Evolutionary conservation across 2,797 vertebrate species (phyloP), one percentile per base, ranked within the genome.

Genomic region (Acipenser oxyrinchus): DNA sequence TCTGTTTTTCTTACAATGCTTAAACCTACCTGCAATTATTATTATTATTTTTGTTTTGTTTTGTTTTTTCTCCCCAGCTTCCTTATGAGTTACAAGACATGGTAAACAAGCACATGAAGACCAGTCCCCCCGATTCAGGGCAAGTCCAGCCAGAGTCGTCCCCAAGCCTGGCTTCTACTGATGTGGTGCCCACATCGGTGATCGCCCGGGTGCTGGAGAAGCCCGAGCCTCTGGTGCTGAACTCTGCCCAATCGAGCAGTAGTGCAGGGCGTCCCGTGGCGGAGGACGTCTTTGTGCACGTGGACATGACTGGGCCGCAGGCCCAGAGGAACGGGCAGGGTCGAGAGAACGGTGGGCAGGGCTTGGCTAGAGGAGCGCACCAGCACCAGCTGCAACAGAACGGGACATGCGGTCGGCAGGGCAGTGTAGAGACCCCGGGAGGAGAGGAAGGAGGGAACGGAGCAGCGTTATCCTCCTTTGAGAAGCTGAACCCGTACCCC

Each of bases 11-110:
- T 37, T 37, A 37, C 37, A 37, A 37, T 37, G 37, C 37, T 37
- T 37, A 37, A 37, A 37, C 37, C 37, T 37, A 4, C 37, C 37
- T 37, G 4, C 37, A 37, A 37, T 37, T 37, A 37, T 37, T 37
- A 5, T 37, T 37, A n/a, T n/a, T n/a, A n/a, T 37, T 37, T 37
- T 37, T 37, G 3, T 37, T 37, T 37, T 37, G 37, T 75, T 63
- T 71, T 62, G 62, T 60, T n/a, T 37, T 67, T 84, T 70, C 73
- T 71, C 71, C 63, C 1, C 78, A 97, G 96, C 86, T 98, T 73
- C 96, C 96, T 10, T 95, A 84, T n/a, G 95, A 97, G 81, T 88
- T 99, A 6, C 96, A 99, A 88, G 95, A 97, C 74, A 97, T 98
- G 95, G 91, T 98, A 74, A 93, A 88, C 77, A 96, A 97, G 70